Percentiles rank a stretch among this genome's conserved stretches.
Evolutionary conservation across 2,888 invertebrate genomes (phyloP).

Genomic region (Pseudoips prasinana): DNA sequence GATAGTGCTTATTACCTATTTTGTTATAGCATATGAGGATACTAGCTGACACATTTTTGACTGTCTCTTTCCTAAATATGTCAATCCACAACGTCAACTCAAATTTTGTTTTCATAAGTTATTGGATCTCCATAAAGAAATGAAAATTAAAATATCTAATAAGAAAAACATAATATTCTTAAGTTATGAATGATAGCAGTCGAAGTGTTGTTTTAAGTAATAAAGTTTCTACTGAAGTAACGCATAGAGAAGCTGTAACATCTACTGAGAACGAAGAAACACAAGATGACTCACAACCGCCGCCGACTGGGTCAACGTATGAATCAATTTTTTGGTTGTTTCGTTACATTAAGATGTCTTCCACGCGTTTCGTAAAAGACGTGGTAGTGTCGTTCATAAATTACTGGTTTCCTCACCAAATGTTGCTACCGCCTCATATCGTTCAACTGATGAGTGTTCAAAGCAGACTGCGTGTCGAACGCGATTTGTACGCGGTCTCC

Average conservation of each 20-base stretch:
- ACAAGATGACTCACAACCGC: conserved; percentile 41
- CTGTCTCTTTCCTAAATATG: too few species aligned
- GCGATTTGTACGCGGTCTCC: conserved; percentile 42
- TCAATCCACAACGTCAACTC: too few species aligned
- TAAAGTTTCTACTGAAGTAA: conserved; percentile 33
- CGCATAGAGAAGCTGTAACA: conserved; percentile 32
- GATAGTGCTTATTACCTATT: too few species aligned
- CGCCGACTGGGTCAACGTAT: conserved; percentile 51
- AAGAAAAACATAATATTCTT: conserved; percentile 26
- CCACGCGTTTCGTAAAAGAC: conserved; percentile 56
- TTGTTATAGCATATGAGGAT: background rate
- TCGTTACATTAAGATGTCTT: conserved; percentile 56
- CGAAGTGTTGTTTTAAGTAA: conserved; percentile 45
- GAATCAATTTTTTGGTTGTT: conserved; percentile 58
- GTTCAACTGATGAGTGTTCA: conserved; percentile 53
- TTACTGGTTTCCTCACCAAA: conserved; percentile 47
- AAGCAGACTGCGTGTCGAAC: conserved; percentile 41
- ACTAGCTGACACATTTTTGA: too few species aligned
- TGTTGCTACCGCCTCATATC: conserved; percentile 52
- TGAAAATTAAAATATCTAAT: conserved; percentile 22
- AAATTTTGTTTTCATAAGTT: too few species aligned
- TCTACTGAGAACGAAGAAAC: conserved; percentile 28
- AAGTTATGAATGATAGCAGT: conserved; percentile 52
- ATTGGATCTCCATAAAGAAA: too few species aligned
- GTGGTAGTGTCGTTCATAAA: conserved; percentile 42